These are phyloP conservation scores for Ectemnius cavifrons DNA, from an alignment of 2,888 invertebrate genomes.

Conservation along the genomic window DNA sequence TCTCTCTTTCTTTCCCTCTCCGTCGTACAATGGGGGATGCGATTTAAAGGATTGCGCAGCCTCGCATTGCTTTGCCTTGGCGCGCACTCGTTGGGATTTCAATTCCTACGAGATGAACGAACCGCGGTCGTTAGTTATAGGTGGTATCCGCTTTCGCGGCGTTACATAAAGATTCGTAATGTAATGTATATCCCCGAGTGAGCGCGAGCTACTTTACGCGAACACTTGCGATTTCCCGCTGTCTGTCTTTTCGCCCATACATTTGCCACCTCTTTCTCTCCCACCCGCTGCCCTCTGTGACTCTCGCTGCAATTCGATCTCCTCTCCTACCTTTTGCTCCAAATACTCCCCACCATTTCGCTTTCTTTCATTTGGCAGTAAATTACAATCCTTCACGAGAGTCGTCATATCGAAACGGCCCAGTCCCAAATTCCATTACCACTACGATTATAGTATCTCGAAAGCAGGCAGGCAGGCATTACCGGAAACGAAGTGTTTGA, in stretches of 20 bases:
- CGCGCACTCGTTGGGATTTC: neutral
- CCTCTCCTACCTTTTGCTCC: neutral
- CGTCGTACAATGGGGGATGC: too few species aligned
- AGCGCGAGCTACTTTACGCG: slow-evolving; percentile 25
- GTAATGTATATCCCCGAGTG: slow-evolving; percentile 27
- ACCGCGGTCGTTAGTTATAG: slow-evolving; percentile 15
- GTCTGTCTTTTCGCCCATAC: slow-evolving; percentile 33
- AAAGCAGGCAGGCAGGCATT: too few species aligned
- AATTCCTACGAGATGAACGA: slow-evolving; percentile 30
- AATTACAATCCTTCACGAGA: neutral
- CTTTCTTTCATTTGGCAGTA: neutral
- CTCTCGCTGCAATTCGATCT: slow-evolving; percentile 23
- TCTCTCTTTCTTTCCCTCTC: too few species aligned
- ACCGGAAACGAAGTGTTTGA: too few species aligned
- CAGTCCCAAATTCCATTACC: too few species aligned
- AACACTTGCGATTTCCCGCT: slow-evolving; percentile 33
- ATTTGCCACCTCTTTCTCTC: slow-evolving; percentile 22
- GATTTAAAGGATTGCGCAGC: too few species aligned
- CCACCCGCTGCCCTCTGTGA: slow-evolving; percentile 29
- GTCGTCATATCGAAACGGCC: too few species aligned
- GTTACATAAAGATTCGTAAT: slow-evolving; percentile 50
- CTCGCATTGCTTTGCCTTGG: too few species aligned
- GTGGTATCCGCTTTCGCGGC: slow-evolving; percentile 46
- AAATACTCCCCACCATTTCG: neutral
- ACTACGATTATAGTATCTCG: too few species aligned